Base-by-base conservation (phyloP, 2,888 invertebrate genomes). In the Halocaridina rubra region DNA sequence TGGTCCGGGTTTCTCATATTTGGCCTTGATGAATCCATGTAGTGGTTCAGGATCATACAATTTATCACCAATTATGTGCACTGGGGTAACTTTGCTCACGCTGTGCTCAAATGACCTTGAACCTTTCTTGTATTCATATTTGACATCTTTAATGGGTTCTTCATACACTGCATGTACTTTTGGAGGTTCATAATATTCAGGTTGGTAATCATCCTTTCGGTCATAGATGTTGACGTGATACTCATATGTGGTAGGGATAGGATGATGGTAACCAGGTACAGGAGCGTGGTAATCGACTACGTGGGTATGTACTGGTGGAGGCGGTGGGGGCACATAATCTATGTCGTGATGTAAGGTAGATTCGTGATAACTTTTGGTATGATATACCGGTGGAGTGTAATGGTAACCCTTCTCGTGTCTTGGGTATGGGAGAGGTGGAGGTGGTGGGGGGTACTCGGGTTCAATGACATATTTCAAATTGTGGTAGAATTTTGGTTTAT, bases 21-120 rank as follows among this genome's bases (percentile, higher is more conserved):
- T 81, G 22, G 81, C 81, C 76, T 64, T 81, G 16, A 81, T 76
- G 30, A 81, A 81, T 10, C 81, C 81, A 24, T 81, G 76, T 30
- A 67, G 81, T 1, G 81, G 81, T 4, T 59, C 67, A n/a, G 75
- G 67, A 10, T 81, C 53, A 32, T 81, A 81, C n/a, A 81, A 57
- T n/a, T 46, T 22, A 22, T 81, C 81, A 3, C 59, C 16, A 32
- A 67, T 53, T 24, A 81, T 75, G 27, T 67, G 67, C 8, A 81
- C 10, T 4, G 39, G 16, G 5, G 64, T 24, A 10, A 81, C 19
- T 8, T 76, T 64, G 46, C 76, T 76, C 30, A 76, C 76, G 46
- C 67, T 67, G 57, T 76, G 32, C 39, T 81, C 81, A 32, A 81
- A 81, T 1, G 81, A 75, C 53, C 81, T 76, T 10, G 81, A 69